phyloP scores from a whole-genome alignment of 2,113 vertebrate species.

The Heteronetta atricapilla region DNA sequence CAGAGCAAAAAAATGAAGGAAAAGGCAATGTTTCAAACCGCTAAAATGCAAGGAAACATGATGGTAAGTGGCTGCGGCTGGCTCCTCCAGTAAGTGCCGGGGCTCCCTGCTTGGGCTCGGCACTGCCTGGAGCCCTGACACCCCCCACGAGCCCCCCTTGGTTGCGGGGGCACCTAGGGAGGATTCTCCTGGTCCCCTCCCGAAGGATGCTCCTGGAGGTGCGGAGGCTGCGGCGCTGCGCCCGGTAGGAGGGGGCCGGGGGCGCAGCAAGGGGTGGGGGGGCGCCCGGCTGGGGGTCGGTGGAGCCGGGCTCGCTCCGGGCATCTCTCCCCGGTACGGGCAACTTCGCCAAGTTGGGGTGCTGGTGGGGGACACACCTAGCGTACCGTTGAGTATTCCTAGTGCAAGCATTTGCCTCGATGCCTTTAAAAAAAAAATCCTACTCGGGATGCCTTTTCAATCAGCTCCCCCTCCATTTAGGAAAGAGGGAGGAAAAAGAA shows the following conservation, averaged over 20 bases:
- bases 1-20: constrained; percentile 86
- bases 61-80: constrained; percentile 85
- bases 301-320: not conserved
- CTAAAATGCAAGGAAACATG: constrained; percentile 95
- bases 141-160: not conserved
- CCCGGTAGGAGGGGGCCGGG: too few species aligned
- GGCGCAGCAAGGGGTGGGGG: too few species aligned
- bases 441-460: not conserved
- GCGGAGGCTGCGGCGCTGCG: too few species aligned
- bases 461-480: not conserved
- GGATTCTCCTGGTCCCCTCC: too few species aligned
- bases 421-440: not conserved
- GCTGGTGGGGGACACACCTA: not conserved
- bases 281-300: not conserved
- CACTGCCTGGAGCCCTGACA: not conserved
- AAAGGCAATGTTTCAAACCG: constrained; percentile 93
- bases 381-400: not conserved
- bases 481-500: not conserved
- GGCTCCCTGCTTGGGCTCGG: not conserved
- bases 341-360: constrained; percentile 68
- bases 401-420: not conserved
- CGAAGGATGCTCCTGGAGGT: not conserved
- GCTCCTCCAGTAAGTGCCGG: not conserved
- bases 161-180: not conserved
- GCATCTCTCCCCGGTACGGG: not conserved